Percentiles rank a stretch among this genome's conserved stretches.
Conservation (phyloP, 2,797 vertebrate species). For the Synaphobranchus kaupii region DNA sequence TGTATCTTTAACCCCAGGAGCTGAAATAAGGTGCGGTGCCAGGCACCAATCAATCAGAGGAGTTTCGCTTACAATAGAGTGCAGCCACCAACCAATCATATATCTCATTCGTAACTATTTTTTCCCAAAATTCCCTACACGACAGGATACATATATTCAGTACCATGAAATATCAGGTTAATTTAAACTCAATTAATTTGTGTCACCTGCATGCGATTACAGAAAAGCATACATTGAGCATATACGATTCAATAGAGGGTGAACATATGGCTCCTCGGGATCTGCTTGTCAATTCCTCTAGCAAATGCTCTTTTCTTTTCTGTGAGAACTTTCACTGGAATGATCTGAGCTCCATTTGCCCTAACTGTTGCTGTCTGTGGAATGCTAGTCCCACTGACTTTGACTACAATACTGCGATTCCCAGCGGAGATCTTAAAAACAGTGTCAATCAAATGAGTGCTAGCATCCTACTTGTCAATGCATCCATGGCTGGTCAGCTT, state of each 20-base stretch:
- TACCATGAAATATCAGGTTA: background rate
- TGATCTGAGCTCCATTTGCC: constrained; percentile 11
- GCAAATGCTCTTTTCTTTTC: background rate
- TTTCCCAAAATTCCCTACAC: background rate
- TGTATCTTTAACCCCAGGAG: background rate
- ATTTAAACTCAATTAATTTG: background rate
- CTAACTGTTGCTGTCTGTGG: constrained; percentile 33
- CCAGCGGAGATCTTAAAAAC: constrained; percentile 45
- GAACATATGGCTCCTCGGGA: background rate
- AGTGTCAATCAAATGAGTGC: constrained; percentile 49
- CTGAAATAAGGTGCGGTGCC: background rate
- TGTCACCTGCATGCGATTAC: background rate
- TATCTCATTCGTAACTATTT: background rate
- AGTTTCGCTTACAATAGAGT: background rate
- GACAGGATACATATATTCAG: background rate
- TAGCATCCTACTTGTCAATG: constrained; percentile 35
- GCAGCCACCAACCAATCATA: background rate
- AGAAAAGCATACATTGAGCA: background rate
- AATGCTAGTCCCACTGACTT: constrained; percentile 46
- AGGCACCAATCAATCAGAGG: background rate
- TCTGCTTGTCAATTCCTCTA: background rate
- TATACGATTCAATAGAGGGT: background rate
- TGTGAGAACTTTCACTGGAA: background rate
- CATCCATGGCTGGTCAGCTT: constrained; percentile 21
- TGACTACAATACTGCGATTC: constrained; percentile 36